These are phyloP conservation scores for Vidua chalybeata DNA, from an alignment of 2,113 vertebrate species.

Conservation along the genomic window DNA sequence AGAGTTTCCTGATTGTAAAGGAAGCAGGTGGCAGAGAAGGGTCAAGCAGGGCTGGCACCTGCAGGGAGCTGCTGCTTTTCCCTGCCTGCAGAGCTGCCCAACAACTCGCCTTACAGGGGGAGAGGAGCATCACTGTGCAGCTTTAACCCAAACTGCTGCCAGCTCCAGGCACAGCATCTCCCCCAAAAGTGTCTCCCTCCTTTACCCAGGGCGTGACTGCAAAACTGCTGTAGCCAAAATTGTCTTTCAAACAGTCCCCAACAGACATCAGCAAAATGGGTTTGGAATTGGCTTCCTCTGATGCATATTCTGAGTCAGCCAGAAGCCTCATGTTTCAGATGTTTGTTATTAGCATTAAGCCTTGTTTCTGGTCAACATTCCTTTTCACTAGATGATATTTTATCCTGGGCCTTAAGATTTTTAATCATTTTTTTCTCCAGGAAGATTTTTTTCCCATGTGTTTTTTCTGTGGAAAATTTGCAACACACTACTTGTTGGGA, in stretches of 20 bases:
- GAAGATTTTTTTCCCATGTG: background rate
- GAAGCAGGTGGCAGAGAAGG: background rate
- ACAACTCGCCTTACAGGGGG: fast-evolving
- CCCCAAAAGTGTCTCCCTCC: background rate
- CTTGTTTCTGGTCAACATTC: background rate
- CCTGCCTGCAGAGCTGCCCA: fast-evolving
- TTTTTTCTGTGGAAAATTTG: background rate
- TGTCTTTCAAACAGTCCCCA: background rate
- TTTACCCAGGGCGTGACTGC: background rate
- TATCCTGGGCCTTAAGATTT: background rate
- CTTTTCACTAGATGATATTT: background rate
- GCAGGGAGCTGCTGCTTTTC: background rate
- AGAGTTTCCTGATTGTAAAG: background rate
- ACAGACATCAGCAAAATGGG: background rate
- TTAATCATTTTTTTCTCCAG: fast-evolving
- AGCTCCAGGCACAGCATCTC: background rate
- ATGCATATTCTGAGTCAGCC: background rate
- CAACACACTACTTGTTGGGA: background rate
- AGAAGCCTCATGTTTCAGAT: background rate
- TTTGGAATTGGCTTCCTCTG: background rate
- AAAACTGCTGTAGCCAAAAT: background rate
- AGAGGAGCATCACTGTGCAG: background rate
- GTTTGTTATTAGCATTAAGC: background rate
- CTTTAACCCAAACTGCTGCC: background rate
- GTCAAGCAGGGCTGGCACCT: background rate